Evolutionary conservation across 1,140 invertebrate genomes (phyloP).

Genomic region (Cyrtorhinus lividipennis): DNA sequence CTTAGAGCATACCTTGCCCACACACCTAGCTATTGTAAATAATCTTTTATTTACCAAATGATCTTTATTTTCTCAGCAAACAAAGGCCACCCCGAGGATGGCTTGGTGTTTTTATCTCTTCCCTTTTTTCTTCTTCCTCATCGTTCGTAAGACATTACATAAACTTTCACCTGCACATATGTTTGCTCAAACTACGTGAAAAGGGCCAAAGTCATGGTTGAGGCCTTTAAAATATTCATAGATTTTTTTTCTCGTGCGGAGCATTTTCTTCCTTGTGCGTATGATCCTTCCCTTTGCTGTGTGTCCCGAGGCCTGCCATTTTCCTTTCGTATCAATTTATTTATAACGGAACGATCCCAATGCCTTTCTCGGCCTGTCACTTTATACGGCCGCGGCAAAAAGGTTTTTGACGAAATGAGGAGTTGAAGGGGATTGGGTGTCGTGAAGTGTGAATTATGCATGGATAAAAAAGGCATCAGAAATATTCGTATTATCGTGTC

Average conservation of each 20-base stretch:
- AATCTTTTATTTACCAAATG: constrained; percentile 21
- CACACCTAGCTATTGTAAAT: constrained; percentile 22
- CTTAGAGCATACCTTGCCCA: constrained; percentile 7
- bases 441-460: too few species aligned
- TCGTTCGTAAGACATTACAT: constrained; percentile 13
- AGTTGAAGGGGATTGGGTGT: too few species aligned
- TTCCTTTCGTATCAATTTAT: not conserved
- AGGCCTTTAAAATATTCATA: constrained; percentile 1
- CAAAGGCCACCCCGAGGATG: constrained; percentile 13
- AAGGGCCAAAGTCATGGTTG: constrained; percentile 1
- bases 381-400: too few species aligned
- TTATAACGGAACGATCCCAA: not conserved
- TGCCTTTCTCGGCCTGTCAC: too few species aligned
- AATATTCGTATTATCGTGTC: too few species aligned
- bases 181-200: constrained; percentile 11
- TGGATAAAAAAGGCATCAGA: too few species aligned
- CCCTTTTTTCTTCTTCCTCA: constrained; percentile 3
- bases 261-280: not conserved
- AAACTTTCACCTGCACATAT: constrained; percentile 14
- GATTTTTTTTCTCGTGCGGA: constrained; percentile 9
- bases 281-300: not conserved
- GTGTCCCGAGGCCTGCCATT: not conserved
- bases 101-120: constrained; percentile 18
- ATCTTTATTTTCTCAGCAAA: constrained; percentile 20
- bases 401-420: too few species aligned